phyloP scores from a whole-genome alignment of 2,797 vertebrate species.

The Myiotriccus ornatus region DNA sequence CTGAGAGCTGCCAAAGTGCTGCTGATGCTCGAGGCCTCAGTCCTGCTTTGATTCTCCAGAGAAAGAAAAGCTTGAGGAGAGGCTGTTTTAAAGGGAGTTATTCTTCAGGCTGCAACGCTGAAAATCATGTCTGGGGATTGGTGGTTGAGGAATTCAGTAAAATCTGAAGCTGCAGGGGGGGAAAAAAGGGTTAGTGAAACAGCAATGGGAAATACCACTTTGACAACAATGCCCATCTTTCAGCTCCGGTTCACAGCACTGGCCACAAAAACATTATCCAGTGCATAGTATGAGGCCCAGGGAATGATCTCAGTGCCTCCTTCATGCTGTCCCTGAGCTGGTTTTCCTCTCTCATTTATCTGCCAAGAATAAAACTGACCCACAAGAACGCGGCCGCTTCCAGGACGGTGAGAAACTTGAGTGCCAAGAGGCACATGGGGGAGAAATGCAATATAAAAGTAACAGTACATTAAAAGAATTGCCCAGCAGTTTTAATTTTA shows the following conservation, averaged over 20 bases:
- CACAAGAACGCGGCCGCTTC: neutral
- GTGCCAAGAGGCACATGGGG: no score
- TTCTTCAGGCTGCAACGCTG: neutral
- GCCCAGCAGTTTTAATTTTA: neutral
- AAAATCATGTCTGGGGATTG: neutral
- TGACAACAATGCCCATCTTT: neutral
- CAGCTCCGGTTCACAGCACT: neutral
- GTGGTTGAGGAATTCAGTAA: neutral
- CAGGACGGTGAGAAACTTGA: neutral
- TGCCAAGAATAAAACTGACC: neutral
- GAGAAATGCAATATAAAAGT: neutral
- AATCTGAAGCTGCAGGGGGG: neutral
- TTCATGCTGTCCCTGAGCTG: neutral
- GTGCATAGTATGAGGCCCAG: accelerated
- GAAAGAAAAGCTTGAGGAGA: neutral
- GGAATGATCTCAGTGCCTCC: neutral
- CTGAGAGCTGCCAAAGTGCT: neutral
- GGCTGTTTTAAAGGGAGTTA: neutral
- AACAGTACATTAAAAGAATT: neutral
- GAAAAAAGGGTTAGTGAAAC: no score
- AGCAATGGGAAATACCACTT: neutral
- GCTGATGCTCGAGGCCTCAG: neutral
- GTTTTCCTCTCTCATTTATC: neutral
- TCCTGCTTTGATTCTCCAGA: neutral
- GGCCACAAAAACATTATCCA: accelerated